These are phyloP conservation scores for Steinernema carpocapsae DNA, from an alignment of 2,888 invertebrate species.

Conservation along the genomic window DNA sequence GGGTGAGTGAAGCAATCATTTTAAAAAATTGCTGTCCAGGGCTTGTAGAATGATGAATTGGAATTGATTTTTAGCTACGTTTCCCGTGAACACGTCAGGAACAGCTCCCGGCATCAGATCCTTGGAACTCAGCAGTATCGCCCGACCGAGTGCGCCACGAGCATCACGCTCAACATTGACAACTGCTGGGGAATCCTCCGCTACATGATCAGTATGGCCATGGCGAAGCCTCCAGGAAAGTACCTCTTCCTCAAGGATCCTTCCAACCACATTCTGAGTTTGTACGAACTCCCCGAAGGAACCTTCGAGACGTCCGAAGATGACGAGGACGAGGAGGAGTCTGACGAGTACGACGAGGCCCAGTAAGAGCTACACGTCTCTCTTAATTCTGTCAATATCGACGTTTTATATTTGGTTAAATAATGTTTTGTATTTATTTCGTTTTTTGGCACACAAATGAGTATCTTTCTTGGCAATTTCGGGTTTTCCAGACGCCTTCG, in stretches of 20 bases:
- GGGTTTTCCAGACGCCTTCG: conserved; percentile 8
- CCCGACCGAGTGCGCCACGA: conserved; percentile 95
- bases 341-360: conserved; percentile 71
- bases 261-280: conserved; percentile 85
- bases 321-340: conserved; percentile 83
- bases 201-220: conserved; percentile 83
- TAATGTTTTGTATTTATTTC: conserved; percentile 32
- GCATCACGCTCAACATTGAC: conserved; percentile 98
- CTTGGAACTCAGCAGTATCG: conserved; percentile 88
- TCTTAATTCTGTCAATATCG: too few relatives aligned
- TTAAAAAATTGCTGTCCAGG: too few relatives aligned
- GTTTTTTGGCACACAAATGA: conserved; percentile 27
- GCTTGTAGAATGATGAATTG: too few relatives aligned
- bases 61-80: conserved; percentile 81
- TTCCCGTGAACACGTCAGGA: conserved; percentile 89
- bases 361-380: too few relatives aligned
- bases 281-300: conserved; percentile 97
- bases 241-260: conserved; percentile 65
- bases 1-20: conserved; percentile 74
- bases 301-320: conserved; percentile 98
- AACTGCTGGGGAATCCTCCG: conserved; percentile 96
- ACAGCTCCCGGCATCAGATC: conserved; percentile 79
- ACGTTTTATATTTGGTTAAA: too few relatives aligned
- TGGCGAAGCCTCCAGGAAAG: conserved; percentile 63
- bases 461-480: neutral